Base-by-base conservation (phyloP, 2,113 vertebrate species). In the Spea bombifrons region DNA sequence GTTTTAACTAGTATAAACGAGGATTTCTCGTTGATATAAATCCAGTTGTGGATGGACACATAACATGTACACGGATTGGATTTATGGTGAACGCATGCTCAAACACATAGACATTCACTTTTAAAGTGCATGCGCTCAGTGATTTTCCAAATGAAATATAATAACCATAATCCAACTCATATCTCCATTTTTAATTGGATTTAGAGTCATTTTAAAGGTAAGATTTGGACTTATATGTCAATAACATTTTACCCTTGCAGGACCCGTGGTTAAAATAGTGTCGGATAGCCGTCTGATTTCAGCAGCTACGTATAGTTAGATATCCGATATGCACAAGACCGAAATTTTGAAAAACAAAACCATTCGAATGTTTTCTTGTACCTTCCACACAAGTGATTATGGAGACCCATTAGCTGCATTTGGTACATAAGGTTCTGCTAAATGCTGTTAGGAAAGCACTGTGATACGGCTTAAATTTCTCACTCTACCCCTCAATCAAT, bases 401-500 rank as follows among this genome's bases (percentile, higher is more conserved):
- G 83, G 84, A 83, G 86, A 88, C 81, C 81, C 86, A 88, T 76
- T 85, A 88, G 71, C 65, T 81, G 66, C 72, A 84, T 88, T 89
- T 89, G 78, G 78, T 86, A 85, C 55, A 83, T n/a, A 82, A 83
- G 85, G 87, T 85, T 86, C 78, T 73, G 78, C 80, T 86, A 83
- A 84, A 87, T 76, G 80, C 16, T 82, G 80, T 75, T 86, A 78
- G 86, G 83, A 88, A 92, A 89, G 88, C 87, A 86, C 68, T 64
- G 68, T 85, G 84, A 73, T 87, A 81, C 83, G 86, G 92, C 94
- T 97, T 92, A 85, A 93, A 92, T 95, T 97, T 95, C 94, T 90
- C 88, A 89, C 90, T 93, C 93, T 90, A 87, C 89, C 90, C 89
- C 87, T 90, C 91, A 95, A 96, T 98, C 95, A 88, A 98, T 98